Evolutionary conservation across 2,888 invertebrate genomes (phyloP).

Genomic region (Stenichneumon culpator): DNA sequence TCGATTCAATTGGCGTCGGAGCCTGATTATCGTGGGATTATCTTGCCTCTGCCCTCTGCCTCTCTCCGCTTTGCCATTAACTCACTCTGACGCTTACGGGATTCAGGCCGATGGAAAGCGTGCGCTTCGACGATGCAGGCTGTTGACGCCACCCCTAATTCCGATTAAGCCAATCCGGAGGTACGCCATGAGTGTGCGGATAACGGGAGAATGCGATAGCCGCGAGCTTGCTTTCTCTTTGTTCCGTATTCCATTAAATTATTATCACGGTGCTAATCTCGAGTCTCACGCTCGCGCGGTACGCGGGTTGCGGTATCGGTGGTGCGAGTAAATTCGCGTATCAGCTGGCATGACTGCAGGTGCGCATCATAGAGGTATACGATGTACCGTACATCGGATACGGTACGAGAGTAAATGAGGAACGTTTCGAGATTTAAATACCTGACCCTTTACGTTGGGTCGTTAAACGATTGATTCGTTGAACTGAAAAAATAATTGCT

Average conservation of each 20-base stretch:
- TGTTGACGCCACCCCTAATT: constrained; percentile 56
- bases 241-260: constrained; percentile 54
- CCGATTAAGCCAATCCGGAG: constrained; percentile 42
- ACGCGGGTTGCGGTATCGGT: constrained; percentile 2
- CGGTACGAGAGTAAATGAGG: neutral
- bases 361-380: neutral
- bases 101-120: constrained; percentile 37
- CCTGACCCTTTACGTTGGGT: constrained; percentile 18
- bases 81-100: constrained; percentile 49
- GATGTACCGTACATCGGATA: neutral
- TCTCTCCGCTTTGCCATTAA: constrained; percentile 29
- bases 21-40: constrained; percentile 37
- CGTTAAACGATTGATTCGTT: neutral
- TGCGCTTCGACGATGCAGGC: constrained; percentile 42
- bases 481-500: neutral
- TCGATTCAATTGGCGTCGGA: constrained; percentile 52
- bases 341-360: constrained; percentile 23
- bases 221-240: constrained; percentile 11
- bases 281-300: constrained; percentile 15
- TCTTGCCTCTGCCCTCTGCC: constrained; percentile 1
- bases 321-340: constrained; percentile 29
- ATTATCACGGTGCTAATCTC: constrained; percentile 51
- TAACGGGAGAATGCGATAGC: constrained; percentile 13
- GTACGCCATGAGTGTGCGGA: constrained; percentile 13
- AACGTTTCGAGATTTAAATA: constrained; percentile 52